phyloP scores from a whole-genome alignment of 1,140 invertebrate species.

The Drosophila yakuba region DNA sequence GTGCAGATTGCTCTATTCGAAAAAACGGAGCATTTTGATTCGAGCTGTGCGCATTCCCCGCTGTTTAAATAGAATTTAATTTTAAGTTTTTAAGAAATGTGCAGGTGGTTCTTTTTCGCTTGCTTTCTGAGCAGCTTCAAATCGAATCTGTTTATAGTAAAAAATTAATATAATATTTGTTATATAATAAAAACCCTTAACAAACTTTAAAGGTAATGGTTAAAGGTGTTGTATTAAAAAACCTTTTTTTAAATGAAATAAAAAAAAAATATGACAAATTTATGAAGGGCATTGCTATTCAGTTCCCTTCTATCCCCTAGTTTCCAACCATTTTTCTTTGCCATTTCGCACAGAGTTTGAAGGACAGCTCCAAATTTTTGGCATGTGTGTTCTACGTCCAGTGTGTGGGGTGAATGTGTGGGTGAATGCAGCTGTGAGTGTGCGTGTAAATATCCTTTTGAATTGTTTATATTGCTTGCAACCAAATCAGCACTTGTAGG shows the following conservation, averaged over 20 bases:
- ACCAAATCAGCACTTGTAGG: conserved; percentile 75
- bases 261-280: not conserved
- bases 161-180: too few species aligned
- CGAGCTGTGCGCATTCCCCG: not conserved
- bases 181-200: too few species aligned
- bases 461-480: conserved; percentile 77
- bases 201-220: too few species aligned
- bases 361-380: conserved; percentile 52
- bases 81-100: too few species aligned
- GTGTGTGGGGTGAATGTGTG: not conserved
- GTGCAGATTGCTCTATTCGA: conserved; percentile 12
- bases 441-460: conserved; percentile 56
- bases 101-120: not conserved
- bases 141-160: not conserved
- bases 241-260: not conserved
- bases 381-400: conserved; percentile 39
- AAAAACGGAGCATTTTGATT: not conserved
- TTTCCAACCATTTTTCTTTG: conserved; percentile 4
- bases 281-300: not conserved
- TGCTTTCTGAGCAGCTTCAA: not conserved
- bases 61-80: not conserved
- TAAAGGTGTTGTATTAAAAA: too few species aligned
- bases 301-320: not conserved
- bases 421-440: conserved; percentile 6
- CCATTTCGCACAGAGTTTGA: conserved; percentile 32